Percentiles rank a stretch among this genome's conserved stretches.
These are phyloP conservation scores for Phania funesta DNA, from an alignment of 2,888 invertebrate genomes.

Conservation along the genomic window DNA sequence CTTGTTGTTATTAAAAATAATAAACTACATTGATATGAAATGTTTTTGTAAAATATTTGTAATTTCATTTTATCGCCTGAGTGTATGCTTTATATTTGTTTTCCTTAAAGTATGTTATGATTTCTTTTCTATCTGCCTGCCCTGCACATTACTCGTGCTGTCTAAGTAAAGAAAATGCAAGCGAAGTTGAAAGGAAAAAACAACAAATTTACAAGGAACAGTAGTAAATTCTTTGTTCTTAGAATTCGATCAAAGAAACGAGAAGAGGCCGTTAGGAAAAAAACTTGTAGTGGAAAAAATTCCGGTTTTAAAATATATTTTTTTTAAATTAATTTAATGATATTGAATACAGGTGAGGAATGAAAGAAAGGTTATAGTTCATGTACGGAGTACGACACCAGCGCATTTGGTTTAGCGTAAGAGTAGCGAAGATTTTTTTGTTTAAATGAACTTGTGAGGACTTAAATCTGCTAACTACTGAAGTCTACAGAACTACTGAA, in stretches of 20 bases:
- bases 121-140: not conserved
- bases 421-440: too few species aligned
- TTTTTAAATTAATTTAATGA: too few species aligned
- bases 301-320: too few species aligned
- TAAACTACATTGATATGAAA: conserved; percentile 46
- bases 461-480: too few species aligned
- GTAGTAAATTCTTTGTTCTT: not conserved
- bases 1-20: conserved; percentile 9
- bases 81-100: not conserved
- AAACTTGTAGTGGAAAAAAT: not conserved
- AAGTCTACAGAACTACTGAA: too few species aligned
- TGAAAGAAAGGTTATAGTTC: too few species aligned
- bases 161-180: conserved; percentile 40
- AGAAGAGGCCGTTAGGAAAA: not conserved
- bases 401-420: too few species aligned
- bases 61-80: conserved; percentile 17
- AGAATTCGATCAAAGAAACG: not conserved
- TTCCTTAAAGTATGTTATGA: conserved; percentile 29
- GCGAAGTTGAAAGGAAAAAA: not conserved
- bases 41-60: conserved; percentile 49
- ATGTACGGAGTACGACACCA: too few species aligned
- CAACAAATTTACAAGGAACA: not conserved
- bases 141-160: not conserved
- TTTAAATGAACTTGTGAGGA: too few species aligned
- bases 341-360: too few species aligned